These are phyloP conservation scores for Athene cunicularia DNA, from an alignment of 2,113 vertebrate genomes.

Conservation along the genomic window DNA sequence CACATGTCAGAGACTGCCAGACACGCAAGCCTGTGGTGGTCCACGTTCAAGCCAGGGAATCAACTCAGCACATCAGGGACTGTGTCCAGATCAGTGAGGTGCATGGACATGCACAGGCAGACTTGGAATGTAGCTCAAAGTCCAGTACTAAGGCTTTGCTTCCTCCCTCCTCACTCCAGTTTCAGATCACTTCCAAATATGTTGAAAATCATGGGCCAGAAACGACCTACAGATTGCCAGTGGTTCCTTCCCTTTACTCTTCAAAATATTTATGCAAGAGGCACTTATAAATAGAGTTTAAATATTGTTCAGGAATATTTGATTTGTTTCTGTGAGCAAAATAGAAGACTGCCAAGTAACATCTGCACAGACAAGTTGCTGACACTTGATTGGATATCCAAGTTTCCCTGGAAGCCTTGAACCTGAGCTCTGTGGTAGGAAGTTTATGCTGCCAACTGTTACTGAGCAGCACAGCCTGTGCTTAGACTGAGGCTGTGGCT, in stretches of 20 bases:
- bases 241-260: not conserved
- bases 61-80: not conserved
- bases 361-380: not conserved
- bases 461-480: not conserved
- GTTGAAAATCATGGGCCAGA: not conserved
- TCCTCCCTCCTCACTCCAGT: not conserved
- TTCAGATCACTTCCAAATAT: not conserved
- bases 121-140: accelerated
- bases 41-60: not conserved
- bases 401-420: not conserved
- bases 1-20: not conserved
- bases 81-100: not conserved
- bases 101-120: not conserved
- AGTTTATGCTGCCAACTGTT: not conserved
- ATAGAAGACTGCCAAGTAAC: not conserved
- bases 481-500: not conserved
- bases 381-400: not conserved
- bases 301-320: not conserved
- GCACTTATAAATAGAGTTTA: not conserved
- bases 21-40: not conserved
- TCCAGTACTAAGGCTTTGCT: not conserved
- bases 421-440: not conserved
- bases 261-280: not conserved
- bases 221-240: not conserved
- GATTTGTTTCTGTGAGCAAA: not conserved